Base-by-base conservation (phyloP, 2,888 invertebrate genomes). In the Ichneumoninae sp. region DNA sequence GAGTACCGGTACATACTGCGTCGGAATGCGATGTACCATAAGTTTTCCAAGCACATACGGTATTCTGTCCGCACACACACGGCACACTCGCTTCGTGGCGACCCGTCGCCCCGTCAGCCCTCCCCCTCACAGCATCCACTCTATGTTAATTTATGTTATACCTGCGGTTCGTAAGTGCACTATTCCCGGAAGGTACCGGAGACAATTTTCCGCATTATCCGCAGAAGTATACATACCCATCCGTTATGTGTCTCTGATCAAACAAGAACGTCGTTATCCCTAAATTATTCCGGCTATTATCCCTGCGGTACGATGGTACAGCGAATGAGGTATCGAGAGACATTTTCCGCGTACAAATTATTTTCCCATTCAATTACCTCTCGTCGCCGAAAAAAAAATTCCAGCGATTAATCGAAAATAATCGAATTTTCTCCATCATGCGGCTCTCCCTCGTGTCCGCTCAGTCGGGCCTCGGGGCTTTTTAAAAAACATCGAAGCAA, bases 101-200 rank as follows among this genome's bases (percentile, higher is more conserved):
- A 50, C 71, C 36, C n/a, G 54, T 16, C 22, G n/a, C 26, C 40
- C 16, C 22, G 6, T 30, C 47, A 13, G 6, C 22, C 52, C 26
- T 36, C 71, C 5, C 16, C n/a, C 22, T 30, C 44, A 22, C 79
- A 16, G 36, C 66, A 40, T 60, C 30, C 26, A 33, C 50, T 69
- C 50, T 50, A 68, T 30, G 57, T 62, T 83, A 74, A 83, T 83
- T 68, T 68, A 68, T 74, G 72, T 72, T 79, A 50, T 72, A 62
- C 50, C 13, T 26, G 69, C 62, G 47, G 30, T 52, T n/a, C 62
- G 33, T 33, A 52, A 33, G 62, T 71, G 52, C 33, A 71, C 36
- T 65, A 79, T 79, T 65, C 26, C 26, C 22, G 7, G 47, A 65
- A 65, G 65, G n/a, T 36, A 13, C 13, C 8, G 22, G 8, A 10